Conservation (phyloP, 2,797 vertebrate genomes). For the Anniella stebbinsi region DNA sequence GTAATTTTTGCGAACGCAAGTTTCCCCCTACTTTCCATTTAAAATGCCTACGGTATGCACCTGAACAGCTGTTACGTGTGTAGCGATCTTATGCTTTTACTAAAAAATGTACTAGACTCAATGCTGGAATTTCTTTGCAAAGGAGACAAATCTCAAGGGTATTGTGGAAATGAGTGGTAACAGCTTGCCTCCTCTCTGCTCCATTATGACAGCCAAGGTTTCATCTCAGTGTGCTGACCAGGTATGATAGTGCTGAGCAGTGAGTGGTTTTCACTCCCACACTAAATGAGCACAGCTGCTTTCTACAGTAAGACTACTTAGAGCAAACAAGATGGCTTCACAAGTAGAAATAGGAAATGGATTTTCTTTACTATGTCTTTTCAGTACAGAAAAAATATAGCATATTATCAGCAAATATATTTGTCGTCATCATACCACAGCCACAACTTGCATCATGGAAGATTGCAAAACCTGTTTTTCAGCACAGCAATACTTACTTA, state of each 20-base stretch:
- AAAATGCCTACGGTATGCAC: background rate
- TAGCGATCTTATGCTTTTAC: background rate
- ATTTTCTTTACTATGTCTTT: background rate
- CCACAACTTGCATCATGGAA: background rate
- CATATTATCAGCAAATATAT: background rate
- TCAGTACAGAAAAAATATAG: background rate
- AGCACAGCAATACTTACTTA: background rate
- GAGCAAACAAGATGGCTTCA: background rate
- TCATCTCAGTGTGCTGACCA: background rate
- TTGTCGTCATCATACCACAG: background rate
- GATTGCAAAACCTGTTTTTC: conserved; percentile 25
- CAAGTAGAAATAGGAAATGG: background rate
- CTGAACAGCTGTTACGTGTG: background rate
- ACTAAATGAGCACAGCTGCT: background rate
- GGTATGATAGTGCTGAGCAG: too few relatives aligned
- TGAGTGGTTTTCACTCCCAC: background rate
- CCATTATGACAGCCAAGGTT: background rate
- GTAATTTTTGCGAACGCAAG: background rate
- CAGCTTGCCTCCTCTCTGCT: background rate
- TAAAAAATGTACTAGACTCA: background rate
- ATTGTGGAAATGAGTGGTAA: background rate
- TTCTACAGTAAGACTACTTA: background rate
- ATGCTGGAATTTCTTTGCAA: conserved; percentile 5
- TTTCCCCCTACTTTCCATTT: background rate
- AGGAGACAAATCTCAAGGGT: background rate